Base-by-base conservation (phyloP, 2,888 invertebrate genomes). In the Andrena dorsata region DNA sequence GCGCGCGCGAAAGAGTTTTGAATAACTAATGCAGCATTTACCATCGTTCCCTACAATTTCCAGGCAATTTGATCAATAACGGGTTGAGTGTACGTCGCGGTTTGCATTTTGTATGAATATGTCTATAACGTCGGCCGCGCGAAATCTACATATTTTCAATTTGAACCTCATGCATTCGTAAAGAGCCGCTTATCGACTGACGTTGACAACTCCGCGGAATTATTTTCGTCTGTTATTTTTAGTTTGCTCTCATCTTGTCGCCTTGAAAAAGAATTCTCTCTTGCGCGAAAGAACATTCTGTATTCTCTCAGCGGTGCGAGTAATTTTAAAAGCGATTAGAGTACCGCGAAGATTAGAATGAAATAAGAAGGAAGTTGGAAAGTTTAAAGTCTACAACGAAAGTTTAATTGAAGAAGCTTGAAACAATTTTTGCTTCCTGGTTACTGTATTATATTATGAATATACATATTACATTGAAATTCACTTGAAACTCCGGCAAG, bases 121-220 rank as follows among this genome's bases (percentile, higher is more conserved):
- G 76, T 73, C 77, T 80, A 63, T 78, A 79, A 70, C 65, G 47
- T 35, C 8, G 65, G n/a, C 20, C 32, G 61, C 41, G 20, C 41
- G 66, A 66, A 83, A 87, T 86, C 87, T 86, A 83, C 86, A 87
- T 86, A 87, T 86, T 86, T 87, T 86, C 86, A 85, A 87, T 86
- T 86, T 87, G 76, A 77, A 51, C 74, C 87, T 85, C 86, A 83
- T 87, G 85, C 86, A 87, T 85, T 80, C 23, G 80, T 78, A 80
- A 78, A 64, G 68, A 78, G 76, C 63, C 69, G 74, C 70, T 85
- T 69, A 61, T 68, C 63, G 71, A 32, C 30, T 41, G 74, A 61
- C 70, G 69, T 63, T 61, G 79, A 83, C 75, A 83, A 80, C 79
- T 71, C 70, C 26, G 51, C 32, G 47, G 63, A 77, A 82, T 85